Evolutionary conservation across 2,888 invertebrate genomes (phyloP).

Genomic region (Dimorphilus gyrociliatus): DNA sequence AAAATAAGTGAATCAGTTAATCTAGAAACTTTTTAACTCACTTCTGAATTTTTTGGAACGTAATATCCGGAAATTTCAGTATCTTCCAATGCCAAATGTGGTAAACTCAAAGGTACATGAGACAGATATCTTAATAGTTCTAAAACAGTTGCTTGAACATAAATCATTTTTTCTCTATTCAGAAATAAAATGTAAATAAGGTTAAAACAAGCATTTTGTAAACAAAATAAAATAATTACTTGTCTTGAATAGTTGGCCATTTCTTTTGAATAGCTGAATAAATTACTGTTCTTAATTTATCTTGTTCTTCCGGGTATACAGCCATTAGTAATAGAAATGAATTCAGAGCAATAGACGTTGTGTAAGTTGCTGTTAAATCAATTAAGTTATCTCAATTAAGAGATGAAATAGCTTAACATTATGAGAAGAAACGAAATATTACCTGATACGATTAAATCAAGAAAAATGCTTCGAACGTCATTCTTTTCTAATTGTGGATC

Average conservation of each 20-base stretch:
- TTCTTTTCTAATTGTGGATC: constrained; percentile 1
- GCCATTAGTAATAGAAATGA: constrained; percentile 18
- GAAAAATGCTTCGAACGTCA: constrained; percentile 8
- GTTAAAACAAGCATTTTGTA: too few species aligned
- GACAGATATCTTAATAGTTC: constrained; percentile 8
- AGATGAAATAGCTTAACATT: background rate
- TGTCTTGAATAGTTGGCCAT: too few species aligned
- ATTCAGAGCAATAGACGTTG: constrained; percentile 21
- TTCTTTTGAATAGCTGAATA: too few species aligned
- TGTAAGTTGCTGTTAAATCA: constrained; percentile 20
- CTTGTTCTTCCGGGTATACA: too few species aligned
- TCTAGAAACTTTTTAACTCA: too few species aligned
- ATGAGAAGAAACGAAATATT: constrained; percentile 1
- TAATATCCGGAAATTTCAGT: constrained; percentile 7
- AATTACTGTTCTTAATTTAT: too few species aligned
- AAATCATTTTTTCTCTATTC: constrained; percentile 2
- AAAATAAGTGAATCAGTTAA: background rate
- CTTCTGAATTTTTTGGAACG: constrained; percentile 7
- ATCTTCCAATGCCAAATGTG: constrained; percentile 7
- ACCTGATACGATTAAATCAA: constrained; percentile 10
- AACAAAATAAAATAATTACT: too few species aligned
- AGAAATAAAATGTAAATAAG: too few species aligned
- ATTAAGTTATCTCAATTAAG: background rate
- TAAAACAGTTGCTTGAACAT: constrained; percentile 6
- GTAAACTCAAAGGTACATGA: constrained; percentile 7